Evolutionary conservation across 30 jellyfish, hydroid and myxozoan species (phyloP).

Genomic region (Catostylus mosaicus): DNA sequence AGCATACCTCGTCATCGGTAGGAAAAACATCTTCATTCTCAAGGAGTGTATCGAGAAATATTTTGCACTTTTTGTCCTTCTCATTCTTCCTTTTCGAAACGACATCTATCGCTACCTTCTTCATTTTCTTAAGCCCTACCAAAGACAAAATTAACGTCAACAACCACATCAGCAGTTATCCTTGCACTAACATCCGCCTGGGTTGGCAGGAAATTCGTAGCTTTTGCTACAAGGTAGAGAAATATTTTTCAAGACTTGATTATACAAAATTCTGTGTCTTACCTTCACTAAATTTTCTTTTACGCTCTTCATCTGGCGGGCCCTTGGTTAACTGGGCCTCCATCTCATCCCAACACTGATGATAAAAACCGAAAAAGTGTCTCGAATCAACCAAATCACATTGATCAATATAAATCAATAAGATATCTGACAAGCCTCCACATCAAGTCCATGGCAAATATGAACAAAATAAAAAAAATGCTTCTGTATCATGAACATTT

Average conservation of each 20-base stretch:
- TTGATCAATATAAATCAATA: not conserved
- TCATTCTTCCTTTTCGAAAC: constrained; percentile 41
- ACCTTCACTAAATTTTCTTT: constrained; percentile 68
- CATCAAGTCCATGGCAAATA: too few species aligned
- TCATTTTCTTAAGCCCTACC: constrained; percentile 43
- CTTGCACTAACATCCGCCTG: too few species aligned
- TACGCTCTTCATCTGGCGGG: constrained; percentile 76
- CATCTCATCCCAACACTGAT: constrained; percentile 91
- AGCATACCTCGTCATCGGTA: constrained; percentile 74
- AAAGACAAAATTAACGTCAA: constrained; percentile 4
- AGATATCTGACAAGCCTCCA: too few species aligned
- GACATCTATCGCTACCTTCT: constrained; percentile 29
- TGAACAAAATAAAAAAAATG: too few species aligned
- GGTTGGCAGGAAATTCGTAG: too few species aligned
- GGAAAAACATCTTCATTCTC: constrained; percentile 66
- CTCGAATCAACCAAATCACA: too few species aligned
- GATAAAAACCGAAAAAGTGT: not conserved
- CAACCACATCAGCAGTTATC: too few species aligned
- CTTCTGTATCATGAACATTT: too few species aligned
- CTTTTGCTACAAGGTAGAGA: too few species aligned
- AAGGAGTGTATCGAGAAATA: constrained; percentile 73
- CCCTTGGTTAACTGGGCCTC: constrained; percentile 70
- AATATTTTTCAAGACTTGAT: too few species aligned
- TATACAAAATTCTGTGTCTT: too few species aligned
- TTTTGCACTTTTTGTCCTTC: constrained; percentile 36